Base-by-base conservation (phyloP, 2,888 invertebrate species). In the Anoplius nigerrimus region DNA sequence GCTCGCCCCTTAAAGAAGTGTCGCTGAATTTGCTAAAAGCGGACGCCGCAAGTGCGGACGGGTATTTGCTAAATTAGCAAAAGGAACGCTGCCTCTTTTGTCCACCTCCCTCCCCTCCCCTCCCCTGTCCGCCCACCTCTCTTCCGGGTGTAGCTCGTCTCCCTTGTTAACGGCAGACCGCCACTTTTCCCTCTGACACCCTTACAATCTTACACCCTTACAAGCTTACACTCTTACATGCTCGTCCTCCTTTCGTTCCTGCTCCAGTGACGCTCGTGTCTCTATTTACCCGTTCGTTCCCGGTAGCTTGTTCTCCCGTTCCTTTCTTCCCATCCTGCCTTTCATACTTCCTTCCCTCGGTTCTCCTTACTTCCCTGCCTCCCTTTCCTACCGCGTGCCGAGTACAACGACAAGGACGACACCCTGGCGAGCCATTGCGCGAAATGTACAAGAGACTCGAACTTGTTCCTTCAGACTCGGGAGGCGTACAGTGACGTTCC, bases 51-150 rank as follows among this genome's bases (percentile, higher is more conserved):
- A 69, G 65, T 66, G 4, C 56, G 54, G 48, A 62, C n/a, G 54
- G 59, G 71, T 69, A 70, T 72, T 76, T 62, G 67, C 65, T 62
- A 76, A 79, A 77, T 77, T 79, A 75, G 71, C 74, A 72, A 73
- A 65, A 75, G 72, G 27, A 21, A 0, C 54, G 15, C 34, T n/a
- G 34, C 43, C 62, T 24, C 60, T 55, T 64, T 53, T 59, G 15
- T 34, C 16, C 13, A n/a, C 13, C 42, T 42, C 20, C 22, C 20
- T 13, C 13, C 51, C 34, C 48, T 62, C 56, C 42, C 51, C 48
- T n/a, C 42, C 24, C 57, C 6, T 11, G 48, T 8, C 8, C 13
- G 48, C 13, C 45, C 48, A 3, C 8, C 45, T 20, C 42, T 13
- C 20, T 61, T 24, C 51, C n/a, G n/a, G n/a, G n/a, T n/a, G n/a